These are phyloP conservation scores for Arbacia lixula DNA, from an alignment of 53 echinoderm and acorn worm species.

Conservation along the genomic window DNA sequence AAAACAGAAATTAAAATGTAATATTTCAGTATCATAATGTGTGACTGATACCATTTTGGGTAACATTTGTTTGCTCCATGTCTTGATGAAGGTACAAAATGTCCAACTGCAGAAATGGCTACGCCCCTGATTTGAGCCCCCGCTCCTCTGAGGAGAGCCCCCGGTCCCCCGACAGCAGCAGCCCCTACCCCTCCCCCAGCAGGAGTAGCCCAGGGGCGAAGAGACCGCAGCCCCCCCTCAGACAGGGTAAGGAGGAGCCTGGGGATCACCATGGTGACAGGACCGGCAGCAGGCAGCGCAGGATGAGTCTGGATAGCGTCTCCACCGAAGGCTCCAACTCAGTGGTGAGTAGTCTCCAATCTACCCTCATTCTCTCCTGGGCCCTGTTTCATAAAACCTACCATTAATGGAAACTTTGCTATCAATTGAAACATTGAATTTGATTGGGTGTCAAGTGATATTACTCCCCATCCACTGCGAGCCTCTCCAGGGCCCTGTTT, in stretches of 20 bases:
- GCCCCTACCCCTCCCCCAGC: constrained; percentile 38
- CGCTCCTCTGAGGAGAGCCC: constrained; percentile 69
- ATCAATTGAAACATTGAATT: no score
- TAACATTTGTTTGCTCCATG: no score
- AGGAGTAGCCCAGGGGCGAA: not conserved
- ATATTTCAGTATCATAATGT: no score
- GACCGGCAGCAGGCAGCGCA: constrained; percentile 56
- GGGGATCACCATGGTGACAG: constrained; percentile 19
- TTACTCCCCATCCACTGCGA: no score
- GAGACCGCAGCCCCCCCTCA: not conserved
- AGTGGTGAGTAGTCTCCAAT: constrained; percentile 73
- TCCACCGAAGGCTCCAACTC: constrained; percentile 83
- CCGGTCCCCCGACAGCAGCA: constrained; percentile 50
- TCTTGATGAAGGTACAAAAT: constrained; percentile 12
- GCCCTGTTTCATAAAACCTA: not conserved
- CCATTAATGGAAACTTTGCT: no score
- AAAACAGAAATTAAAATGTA: no score
- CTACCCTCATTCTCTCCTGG: not conserved
- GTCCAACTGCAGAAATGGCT: not conserved
- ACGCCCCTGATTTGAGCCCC: constrained; percentile 46
- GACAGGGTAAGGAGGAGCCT: constrained; percentile 2
- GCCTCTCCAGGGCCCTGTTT: no score
- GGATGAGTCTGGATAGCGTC: constrained; percentile 90
- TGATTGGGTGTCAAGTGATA: no score
- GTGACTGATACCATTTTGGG: no score